A percentile compares a stretch with the other conserved stretches of the same genome.
Conservation (phyloP, 2,797 vertebrate species). For the Leucoraja ocellata region DNA sequence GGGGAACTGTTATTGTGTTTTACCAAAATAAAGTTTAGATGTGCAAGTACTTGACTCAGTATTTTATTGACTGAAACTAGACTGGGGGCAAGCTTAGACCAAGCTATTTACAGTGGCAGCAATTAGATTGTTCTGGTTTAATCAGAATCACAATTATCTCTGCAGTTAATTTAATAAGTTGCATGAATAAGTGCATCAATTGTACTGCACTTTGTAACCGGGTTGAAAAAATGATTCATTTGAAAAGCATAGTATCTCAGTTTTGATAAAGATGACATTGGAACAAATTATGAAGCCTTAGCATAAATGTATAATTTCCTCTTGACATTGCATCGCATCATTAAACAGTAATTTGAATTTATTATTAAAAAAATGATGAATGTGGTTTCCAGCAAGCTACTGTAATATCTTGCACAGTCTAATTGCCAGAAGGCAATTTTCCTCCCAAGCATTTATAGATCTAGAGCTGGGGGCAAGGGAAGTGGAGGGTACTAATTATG, state of each 20-base stretch:
- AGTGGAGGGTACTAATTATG: neutral
- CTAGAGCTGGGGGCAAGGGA: neutral
- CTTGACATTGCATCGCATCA: neutral
- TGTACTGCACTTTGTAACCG: neutral
- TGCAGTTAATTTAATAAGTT: conserved; percentile 1
- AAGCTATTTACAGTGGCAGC: too few relatives aligned
- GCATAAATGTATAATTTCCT: neutral
- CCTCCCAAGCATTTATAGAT: neutral
- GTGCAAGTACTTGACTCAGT: too few relatives aligned
- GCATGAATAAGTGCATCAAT: neutral
- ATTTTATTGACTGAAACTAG: too few relatives aligned
- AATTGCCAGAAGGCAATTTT: neutral
- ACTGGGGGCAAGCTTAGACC: too few relatives aligned
- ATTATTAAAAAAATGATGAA: neutral
- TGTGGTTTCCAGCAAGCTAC: neutral
- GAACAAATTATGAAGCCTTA: neutral
- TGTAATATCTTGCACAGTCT: neutral
- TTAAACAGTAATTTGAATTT: neutral
- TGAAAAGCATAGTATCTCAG: neutral
- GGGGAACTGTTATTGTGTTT: too few relatives aligned
- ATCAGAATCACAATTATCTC: neutral
- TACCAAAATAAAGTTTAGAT: too few relatives aligned
- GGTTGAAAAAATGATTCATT: conserved; percentile 4
- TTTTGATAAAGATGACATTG: neutral
- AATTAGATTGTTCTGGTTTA: neutral